A percentile compares a stretch with the other conserved stretches of the same genome.
phyloP scores from a whole-genome alignment of 2,888 invertebrate species.

The Tetheella fluctuosa region DNA sequence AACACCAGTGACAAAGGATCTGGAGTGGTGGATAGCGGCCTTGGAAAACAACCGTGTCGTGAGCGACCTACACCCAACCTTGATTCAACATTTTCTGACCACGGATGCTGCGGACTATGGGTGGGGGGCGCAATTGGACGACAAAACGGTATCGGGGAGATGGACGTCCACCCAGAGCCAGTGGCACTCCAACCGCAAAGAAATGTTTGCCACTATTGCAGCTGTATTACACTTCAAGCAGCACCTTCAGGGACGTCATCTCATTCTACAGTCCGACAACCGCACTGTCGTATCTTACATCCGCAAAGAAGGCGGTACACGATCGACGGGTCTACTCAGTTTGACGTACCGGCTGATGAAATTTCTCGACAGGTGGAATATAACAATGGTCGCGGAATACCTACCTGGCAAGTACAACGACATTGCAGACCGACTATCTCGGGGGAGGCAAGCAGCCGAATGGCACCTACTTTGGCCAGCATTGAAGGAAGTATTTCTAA shows the following conservation, averaged over 20 bases:
- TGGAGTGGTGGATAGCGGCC: too few species aligned
- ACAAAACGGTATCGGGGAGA: not conserved
- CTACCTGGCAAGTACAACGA: conserved; percentile 37
- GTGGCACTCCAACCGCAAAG: conserved; percentile 39
- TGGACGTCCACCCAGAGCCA: conserved; percentile 25
- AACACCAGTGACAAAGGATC: too few species aligned
- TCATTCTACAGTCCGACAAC: conserved; percentile 35
- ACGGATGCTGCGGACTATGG: conserved; percentile 35
- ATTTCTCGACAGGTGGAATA: too few species aligned
- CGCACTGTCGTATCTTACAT: conserved; percentile 31
- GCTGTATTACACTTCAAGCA: conserved; percentile 11
- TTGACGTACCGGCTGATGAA: conserved; percentile 6
- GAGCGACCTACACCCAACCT: too few species aligned
- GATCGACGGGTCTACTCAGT: conserved; percentile 12
- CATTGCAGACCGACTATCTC: conserved; percentile 30
- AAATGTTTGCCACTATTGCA: conserved; percentile 26
- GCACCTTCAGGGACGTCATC: not conserved
- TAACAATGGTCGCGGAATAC: conserved; percentile 10
- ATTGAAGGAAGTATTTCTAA: not conserved
- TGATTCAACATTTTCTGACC: too few species aligned
- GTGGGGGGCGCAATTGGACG: conserved; percentile 29
- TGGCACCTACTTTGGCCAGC: conserved; percentile 24
- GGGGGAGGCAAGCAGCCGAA: conserved; percentile 23
- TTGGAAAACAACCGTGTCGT: too few species aligned
- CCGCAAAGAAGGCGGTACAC: conserved; percentile 29